phyloP scores from a whole-genome alignment of 2,797 vertebrate genomes.

The Chrysocyon brachyurus region DNA sequence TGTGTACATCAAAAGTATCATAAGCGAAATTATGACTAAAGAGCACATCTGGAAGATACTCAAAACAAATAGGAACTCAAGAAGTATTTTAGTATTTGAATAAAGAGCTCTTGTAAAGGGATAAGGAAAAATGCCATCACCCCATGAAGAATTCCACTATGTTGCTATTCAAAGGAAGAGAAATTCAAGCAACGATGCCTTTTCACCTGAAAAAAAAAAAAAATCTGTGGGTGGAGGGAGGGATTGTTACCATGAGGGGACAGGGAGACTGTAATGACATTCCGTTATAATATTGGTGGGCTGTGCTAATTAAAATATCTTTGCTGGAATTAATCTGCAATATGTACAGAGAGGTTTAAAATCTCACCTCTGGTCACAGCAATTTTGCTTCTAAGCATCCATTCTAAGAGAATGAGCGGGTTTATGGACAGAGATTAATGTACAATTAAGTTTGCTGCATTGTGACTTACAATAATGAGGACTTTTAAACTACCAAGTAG shows the following conservation, averaged over 20 bases:
- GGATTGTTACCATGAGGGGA: background rate
- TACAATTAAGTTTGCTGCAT: conserved; percentile 50
- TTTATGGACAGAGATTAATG: conserved; percentile 68
- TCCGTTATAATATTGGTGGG: background rate
- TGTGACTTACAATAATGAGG: conserved; percentile 63
- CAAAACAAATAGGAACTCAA: background rate
- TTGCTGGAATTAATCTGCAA: background rate
- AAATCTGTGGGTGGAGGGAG: background rate
- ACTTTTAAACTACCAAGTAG: background rate
- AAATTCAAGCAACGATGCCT: background rate
- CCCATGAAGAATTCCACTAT: background rate
- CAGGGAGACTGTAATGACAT: background rate
- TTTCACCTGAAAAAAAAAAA: background rate
- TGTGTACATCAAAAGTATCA: background rate
- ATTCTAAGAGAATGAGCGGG: conserved; percentile 24
- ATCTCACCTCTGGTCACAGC: background rate
- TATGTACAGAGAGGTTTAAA: conserved; percentile 48
- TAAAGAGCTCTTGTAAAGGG: background rate
- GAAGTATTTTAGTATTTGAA: background rate
- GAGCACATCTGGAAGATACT: background rate
- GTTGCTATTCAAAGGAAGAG: background rate
- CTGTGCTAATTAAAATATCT: conserved; percentile 61
- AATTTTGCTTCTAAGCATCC: conserved; percentile 30
- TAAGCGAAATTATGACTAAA: background rate
- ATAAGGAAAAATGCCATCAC: background rate